A percentile compares a stretch with the other conserved stretches of the same genome.
phyloP scores from a whole-genome alignment of 2,113 vertebrate species.

The Seriola rivoliana region DNA sequence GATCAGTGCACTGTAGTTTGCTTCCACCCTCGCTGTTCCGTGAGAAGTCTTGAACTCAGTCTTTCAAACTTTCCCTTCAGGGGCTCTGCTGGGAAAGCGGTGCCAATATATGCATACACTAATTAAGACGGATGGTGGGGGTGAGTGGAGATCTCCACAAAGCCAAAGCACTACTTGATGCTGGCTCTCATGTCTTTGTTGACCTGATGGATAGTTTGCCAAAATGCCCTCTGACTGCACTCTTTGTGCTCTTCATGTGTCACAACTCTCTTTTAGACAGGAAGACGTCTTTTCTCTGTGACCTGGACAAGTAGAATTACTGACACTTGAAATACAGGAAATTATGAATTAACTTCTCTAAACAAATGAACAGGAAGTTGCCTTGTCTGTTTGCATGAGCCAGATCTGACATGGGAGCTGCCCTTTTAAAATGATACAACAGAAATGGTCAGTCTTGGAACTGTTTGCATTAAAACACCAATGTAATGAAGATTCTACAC shows the following conservation, averaged over 20 bases:
- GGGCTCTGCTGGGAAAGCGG: background rate
- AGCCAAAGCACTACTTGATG: constrained; percentile 46
- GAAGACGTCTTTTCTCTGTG: background rate
- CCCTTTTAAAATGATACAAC: background rate
- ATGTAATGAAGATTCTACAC: background rate
- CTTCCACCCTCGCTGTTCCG: constrained; percentile 40
- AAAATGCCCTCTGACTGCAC: constrained; percentile 27
- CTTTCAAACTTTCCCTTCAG: constrained; percentile 58
- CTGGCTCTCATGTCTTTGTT: constrained; percentile 7
- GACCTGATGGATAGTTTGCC: background rate
- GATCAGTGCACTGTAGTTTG: background rate
- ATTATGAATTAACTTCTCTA: constrained; percentile 17
- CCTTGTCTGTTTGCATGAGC: background rate
- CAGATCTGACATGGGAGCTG: constrained; percentile 31
- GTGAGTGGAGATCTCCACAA: constrained; percentile 15
- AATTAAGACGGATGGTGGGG: constrained; percentile 38
- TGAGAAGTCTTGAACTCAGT: constrained; percentile 24
- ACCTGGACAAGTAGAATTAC: constrained; percentile 15
- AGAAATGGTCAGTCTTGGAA: constrained; percentile 8
- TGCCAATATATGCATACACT: constrained; percentile 36
- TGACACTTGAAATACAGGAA: constrained; percentile 43
- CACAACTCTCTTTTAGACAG: constrained; percentile 12
- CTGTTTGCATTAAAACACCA: background rate
- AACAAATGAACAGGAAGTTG: constrained; percentile 5
- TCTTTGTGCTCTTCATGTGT: constrained; percentile 35